Conservation (phyloP, 2,888 invertebrate genomes). For the Drosophila affinis region DNA sequence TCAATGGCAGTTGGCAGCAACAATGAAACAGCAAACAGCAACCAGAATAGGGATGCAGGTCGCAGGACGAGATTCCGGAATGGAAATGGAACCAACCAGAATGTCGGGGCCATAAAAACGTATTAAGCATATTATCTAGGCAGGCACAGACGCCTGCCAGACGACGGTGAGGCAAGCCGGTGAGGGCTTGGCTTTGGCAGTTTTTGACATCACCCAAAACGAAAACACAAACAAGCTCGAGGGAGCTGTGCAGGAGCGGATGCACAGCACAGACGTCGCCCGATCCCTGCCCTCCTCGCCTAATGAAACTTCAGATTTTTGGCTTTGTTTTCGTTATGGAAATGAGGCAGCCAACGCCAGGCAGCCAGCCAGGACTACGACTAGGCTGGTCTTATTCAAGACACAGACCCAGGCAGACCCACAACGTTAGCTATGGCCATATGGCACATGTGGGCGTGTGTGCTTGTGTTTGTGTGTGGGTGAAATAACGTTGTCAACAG, state of each 20-base stretch:
- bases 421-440: slow-evolving; percentile 24
- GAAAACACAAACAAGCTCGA: slow-evolving; percentile 45
- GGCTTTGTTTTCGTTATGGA: slow-evolving; percentile 72
- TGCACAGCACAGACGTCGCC: slow-evolving; percentile 19
- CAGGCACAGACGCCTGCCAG: slow-evolving; percentile 64
- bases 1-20: slow-evolving; percentile 74
- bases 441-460: slow-evolving; percentile 20
- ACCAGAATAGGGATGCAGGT: slow-evolving; percentile 23
- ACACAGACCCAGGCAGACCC: slow-evolving; percentile 32
- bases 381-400: slow-evolving; percentile 19
- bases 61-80: neutral
- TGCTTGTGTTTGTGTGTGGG: slow-evolving; percentile 21
- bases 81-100: slow-evolving; percentile 11
- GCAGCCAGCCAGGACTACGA: slow-evolving; percentile 42
- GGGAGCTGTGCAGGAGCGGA: slow-evolving; percentile 4
- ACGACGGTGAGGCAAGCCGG: slow-evolving; percentile 61
- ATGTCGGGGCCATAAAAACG: slow-evolving; percentile 70
- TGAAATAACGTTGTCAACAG: slow-evolving; percentile 78
- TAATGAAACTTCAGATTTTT: slow-evolving; percentile 79
- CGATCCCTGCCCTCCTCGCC: slow-evolving; percentile 45
- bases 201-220: slow-evolving; percentile 68
- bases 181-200: slow-evolving; percentile 59
- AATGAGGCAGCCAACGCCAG: slow-evolving; percentile 59
- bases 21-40: slow-evolving; percentile 54
- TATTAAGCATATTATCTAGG: slow-evolving; percentile 78